Evolutionary conservation across 2,888 invertebrate species (phyloP), one percentile per base, ranked within the genome.

Genomic region (Glaucopsyche alexis): DNA sequence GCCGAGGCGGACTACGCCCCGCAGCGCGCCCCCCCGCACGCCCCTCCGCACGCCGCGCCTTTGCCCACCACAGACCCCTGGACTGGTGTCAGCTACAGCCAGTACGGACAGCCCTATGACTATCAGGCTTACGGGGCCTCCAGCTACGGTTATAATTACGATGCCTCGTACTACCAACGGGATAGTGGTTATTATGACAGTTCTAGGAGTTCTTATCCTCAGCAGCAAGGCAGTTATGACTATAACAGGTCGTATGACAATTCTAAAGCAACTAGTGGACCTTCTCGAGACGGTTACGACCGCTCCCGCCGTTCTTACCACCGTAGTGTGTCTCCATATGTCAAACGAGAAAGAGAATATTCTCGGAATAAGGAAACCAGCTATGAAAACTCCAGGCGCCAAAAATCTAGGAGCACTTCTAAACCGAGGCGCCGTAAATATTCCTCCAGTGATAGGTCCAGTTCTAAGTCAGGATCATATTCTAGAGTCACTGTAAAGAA

Each of bases 1-100:
- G 93, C 89, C 79, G 94, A 91, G 87, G 89, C 85, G 81, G 94
- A 90, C 84, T 91, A 93, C 90, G 87, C 83, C 82, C 84, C 87
- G 80, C 87, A 86, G 86, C 87, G 81, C 81, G 87, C 83, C 83
- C 85, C 87, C 81, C 82, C 84, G 83, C 85, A 83, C 81, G 87
- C 83, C 83, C 85, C 87, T 81, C 82, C 84, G 83, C 85, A 83
- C 83, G 82, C 86, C 78, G 80, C 80, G 76, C 80, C 82, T 79
- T 78, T 83, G 85, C 89, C 90, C 80, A 84, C 87, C 83, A 91
- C 91, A 80, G 91, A 91, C 83, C 91, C 91, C 77, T 91, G 91
- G 91, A 91, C 91, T 60, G 91, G 91, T 78, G 90, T 85, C 84
- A 87, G 87, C 88, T 91, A 91, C 89, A 86, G 84, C 79, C 87